Base-by-base conservation (phyloP, 2,797 vertebrate species). In the Karalla daura region DNA sequence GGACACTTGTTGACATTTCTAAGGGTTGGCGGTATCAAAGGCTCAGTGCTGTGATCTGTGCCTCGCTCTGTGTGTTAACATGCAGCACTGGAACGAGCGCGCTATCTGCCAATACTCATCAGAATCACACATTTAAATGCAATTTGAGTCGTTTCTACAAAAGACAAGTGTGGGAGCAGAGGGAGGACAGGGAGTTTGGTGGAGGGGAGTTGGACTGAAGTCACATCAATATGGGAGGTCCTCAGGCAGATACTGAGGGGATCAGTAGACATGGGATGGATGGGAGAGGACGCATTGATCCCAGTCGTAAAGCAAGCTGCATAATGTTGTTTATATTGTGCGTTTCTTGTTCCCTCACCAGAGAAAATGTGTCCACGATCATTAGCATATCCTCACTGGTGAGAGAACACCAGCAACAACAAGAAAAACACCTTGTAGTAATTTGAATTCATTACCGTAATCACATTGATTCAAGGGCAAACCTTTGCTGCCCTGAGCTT, bases 1-100 rank as follows among this genome's bases (percentile, higher is more conserved):
- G 21, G 77, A 78, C 76, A 74, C 80, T 88, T 83, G 81, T 85
- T 88, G 87, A 86, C 76, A 78, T 87, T 86, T 84, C 63, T 88
- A 63, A 79, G 74, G 63, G 65, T 37, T 71, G 61, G 35, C 53
- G 14, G 63, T 63, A 81, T 88, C 79, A 88, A 89, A 89, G 80
- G 51, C 56, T 80, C 17, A 21, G 55, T 2, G 68, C 56, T 84
- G 62, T 87, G 80, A 87, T 88, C 83, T 82, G 44, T 40, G 24
- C 18, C 61, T 65, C 14, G 3, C 41, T 61, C 40, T 23, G 13
- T 52, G 53, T 76, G 60, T 79, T 83, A 76, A 77, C 63, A 80
- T 55, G 65, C 32, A 40, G 43, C 58, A 52, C 73, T 24, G 37
- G 49, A 67, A 46, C 58, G 35, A 52, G 33, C 62, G 35, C 37